These are phyloP conservation scores for Xenopus petersii DNA, from an alignment of 2,797 vertebrate genomes.

Conservation along the genomic window DNA sequence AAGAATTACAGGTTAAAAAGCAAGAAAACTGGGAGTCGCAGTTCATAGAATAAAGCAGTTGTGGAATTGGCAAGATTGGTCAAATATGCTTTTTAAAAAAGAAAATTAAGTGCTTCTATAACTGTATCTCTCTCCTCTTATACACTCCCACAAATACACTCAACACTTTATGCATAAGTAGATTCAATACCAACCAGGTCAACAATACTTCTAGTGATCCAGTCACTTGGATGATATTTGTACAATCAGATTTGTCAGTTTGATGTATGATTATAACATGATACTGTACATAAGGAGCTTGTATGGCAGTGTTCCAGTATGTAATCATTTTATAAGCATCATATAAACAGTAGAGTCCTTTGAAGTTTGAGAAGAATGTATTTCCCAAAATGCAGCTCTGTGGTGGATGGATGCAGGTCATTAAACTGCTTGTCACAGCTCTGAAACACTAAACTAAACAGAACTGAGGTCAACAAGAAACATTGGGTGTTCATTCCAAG, in stretches of 20 bases:
- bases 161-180: not conserved
- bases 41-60: too few relatives aligned
- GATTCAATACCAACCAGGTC: not conserved
- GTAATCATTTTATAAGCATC: not conserved
- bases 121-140: not conserved
- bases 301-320: constrained; percentile 25
- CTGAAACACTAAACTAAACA: not conserved
- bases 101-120: constrained; percentile 9
- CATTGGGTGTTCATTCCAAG: not conserved
- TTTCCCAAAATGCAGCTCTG: not conserved
- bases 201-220: constrained; percentile 4
- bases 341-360: not conserved
- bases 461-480: not conserved
- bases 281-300: constrained; percentile 10
- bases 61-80: too few relatives aligned
- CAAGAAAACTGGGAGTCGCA: too few relatives aligned
- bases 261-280: not conserved
- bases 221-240: not conserved
- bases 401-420: not conserved
- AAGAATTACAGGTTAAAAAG: too few relatives aligned
- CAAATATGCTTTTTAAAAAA: too few relatives aligned
- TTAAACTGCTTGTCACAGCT: not conserved
- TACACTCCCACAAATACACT: not conserved
- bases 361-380: not conserved
- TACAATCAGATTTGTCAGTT: not conserved